phyloP scores from a whole-genome alignment of 2,888 invertebrate species.

The Netelia virgata region DNA sequence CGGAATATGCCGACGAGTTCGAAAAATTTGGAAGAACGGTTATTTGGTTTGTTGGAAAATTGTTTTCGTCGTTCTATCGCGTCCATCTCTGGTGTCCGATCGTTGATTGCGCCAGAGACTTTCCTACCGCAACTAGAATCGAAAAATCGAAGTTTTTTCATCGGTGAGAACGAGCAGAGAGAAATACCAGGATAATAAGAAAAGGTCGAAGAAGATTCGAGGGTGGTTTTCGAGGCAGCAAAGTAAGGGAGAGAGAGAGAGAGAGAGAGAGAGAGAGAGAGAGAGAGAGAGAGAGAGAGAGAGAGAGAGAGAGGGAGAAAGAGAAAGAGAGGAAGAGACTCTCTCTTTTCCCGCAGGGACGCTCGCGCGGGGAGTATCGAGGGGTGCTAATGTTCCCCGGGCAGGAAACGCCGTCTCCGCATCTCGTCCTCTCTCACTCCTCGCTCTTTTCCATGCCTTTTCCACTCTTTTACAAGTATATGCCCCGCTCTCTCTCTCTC shows the following conservation, averaged over 20 bases:
- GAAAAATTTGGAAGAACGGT: too few species aligned
- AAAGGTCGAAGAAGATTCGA: conserved; percentile 63
- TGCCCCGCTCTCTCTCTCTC: conserved; percentile 22
- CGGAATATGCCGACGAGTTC: too few species aligned
- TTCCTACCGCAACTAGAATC: conserved; percentile 36
- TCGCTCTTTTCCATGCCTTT: conserved; percentile 57
- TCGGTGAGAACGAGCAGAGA: conserved; percentile 39
- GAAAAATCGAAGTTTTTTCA: conserved; percentile 50
- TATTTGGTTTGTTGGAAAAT: too few species aligned
- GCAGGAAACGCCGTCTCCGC: conserved; percentile 84
- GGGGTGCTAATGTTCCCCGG: conserved; percentile 84
- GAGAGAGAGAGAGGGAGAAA: background rate
- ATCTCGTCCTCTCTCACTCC: conserved; percentile 82
- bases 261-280: conserved; percentile 53
- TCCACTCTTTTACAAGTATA: conserved; percentile 32
- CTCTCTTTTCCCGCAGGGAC: conserved; percentile 66
- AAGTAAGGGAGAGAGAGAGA: conserved; percentile 32
- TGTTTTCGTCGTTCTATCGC: background rate
- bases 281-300: conserved; percentile 57
- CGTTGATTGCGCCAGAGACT: background rate
- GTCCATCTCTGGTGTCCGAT: conserved; percentile 4
- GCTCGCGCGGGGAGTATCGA: conserved; percentile 78
- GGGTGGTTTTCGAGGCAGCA: conserved; percentile 44
- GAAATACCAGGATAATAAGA: conserved; percentile 59
- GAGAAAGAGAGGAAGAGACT: conserved; percentile 57